phyloP scores from a whole-genome alignment of 2,888 invertebrate species.

The Iselma pallidipennis region DNA sequence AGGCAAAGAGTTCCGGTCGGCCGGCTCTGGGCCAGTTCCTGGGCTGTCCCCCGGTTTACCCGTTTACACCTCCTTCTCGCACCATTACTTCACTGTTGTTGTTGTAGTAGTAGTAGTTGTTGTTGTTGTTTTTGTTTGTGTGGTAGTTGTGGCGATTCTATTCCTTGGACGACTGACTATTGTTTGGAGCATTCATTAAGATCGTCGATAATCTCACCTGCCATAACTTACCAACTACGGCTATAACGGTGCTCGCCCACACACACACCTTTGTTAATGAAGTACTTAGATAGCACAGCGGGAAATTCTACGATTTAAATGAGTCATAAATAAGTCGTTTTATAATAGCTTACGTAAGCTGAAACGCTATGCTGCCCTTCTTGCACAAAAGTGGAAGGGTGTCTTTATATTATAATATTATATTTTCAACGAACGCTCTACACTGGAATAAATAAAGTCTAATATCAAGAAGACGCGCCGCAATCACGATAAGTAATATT shows the following conservation, averaged over 20 bases:
- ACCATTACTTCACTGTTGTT: slow-evolving; percentile 38
- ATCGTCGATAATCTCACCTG: slow-evolving; percentile 50
- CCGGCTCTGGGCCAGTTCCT: slow-evolving; percentile 32
- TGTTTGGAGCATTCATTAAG: slow-evolving; percentile 52
- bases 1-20: slow-evolving; percentile 43
- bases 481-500: too few species aligned
- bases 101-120: too few species aligned
- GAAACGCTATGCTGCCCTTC: not conserved
- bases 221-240: slow-evolving; percentile 48
- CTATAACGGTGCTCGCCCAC: slow-evolving; percentile 28
- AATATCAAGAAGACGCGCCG: too few species aligned
- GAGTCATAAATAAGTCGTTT: slow-evolving; percentile 49
- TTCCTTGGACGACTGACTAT: slow-evolving; percentile 36
- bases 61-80: slow-evolving; percentile 42
- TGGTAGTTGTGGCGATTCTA: slow-evolving; percentile 21
- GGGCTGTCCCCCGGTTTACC: slow-evolving; percentile 26
- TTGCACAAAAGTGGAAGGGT: too few species aligned
- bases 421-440: not conserved
- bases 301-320: slow-evolving; percentile 49
- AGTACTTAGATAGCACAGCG: slow-evolving; percentile 49
- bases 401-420: not conserved
- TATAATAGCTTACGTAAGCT: slow-evolving; percentile 32
- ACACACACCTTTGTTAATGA: slow-evolving; percentile 47
- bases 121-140: not conserved
- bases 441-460: not conserved